phyloP scores from a whole-genome alignment of 2,113 vertebrate genomes.

The Melierax canorus region DNA sequence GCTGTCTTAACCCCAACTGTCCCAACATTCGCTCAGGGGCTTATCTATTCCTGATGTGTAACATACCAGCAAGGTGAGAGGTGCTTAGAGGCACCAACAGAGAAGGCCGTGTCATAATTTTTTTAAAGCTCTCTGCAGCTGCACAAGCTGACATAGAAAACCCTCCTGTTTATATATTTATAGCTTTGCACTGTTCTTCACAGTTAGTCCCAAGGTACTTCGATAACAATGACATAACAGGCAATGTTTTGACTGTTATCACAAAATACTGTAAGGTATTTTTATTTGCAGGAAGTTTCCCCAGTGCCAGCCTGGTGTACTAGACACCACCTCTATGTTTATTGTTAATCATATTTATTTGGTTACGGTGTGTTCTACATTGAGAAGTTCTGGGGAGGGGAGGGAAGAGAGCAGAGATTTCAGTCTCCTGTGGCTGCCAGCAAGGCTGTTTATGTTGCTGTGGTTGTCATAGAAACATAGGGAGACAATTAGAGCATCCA shows the following conservation, averaged over 20 bases:
- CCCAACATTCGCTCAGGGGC: neutral
- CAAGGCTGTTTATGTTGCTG: conserved; percentile 49
- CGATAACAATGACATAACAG: neutral
- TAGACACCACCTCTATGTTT: neutral
- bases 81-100: neutral
- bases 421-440: conserved; percentile 31
- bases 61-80: neutral
- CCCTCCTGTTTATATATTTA: neutral
- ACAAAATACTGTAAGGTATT: neutral
- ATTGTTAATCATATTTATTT: neutral
- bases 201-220: neutral
- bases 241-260: neutral
- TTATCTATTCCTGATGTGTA: neutral
- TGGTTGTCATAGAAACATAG: conserved; percentile 52
- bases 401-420: conserved; percentile 6
- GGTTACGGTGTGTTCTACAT: neutral
- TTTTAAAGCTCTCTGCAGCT: neutral
- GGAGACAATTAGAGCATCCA: conserved; percentile 32
- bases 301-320: neutral
- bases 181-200: neutral
- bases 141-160: neutral
- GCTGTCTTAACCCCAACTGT: accelerated
- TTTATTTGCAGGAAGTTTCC: neutral
- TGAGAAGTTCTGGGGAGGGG: neutral
- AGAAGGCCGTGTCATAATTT: neutral